Evolutionary conservation across 1,140 invertebrate genomes (phyloP), one percentile per base, ranked within the genome.

Genomic region (Caenorhabditis brenneri): DNA sequence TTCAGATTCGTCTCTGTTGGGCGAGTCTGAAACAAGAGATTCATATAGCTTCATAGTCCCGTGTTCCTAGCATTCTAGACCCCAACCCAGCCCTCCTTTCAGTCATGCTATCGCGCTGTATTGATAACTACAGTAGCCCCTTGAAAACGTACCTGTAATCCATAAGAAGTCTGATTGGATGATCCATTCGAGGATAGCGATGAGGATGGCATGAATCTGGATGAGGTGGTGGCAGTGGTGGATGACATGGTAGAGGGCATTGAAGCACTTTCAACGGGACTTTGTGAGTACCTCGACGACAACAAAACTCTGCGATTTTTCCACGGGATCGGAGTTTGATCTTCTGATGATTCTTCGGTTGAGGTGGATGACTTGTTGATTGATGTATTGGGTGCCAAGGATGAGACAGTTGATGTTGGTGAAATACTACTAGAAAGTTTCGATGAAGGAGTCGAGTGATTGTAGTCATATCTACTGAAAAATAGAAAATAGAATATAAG

Each of bases 1-100:
- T 84, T 84, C 4, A 81, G 78, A 55, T 80, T 84, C 9, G 83
- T 80, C 33, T 80, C 83, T 7, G 79, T 48, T 31, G 80, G 82
- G 10, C 82, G 39, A 0, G 24, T 42, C 31, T 60, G 58, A 10
- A 81, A 29, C 2, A 9, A 60, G 19, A 36, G 33, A 19, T 19
- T 2, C 2, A 9, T 7, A 36, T 33, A 36, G 10, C 16, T 46
- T 46, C 42, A 12, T 9, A 46, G 16, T 46, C 4, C 16, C n/a
- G n/a, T n/a, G n/a, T n/a, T n/a, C n/a, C n/a, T n/a, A n/a, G n/a
- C n/a, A n/a, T n/a, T n/a, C n/a, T n/a, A n/a, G n/a, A n/a, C n/a
- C n/a, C n/a, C n/a, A n/a, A n/a, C n/a, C n/a, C n/a, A n/a, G n/a
- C n/a, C n/a, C n/a, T n/a, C n/a, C n/a, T n/a, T n/a, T n/a, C n/a